Conservation (phyloP, 2,888 invertebrate genomes). For the Trilocha varians region DNA sequence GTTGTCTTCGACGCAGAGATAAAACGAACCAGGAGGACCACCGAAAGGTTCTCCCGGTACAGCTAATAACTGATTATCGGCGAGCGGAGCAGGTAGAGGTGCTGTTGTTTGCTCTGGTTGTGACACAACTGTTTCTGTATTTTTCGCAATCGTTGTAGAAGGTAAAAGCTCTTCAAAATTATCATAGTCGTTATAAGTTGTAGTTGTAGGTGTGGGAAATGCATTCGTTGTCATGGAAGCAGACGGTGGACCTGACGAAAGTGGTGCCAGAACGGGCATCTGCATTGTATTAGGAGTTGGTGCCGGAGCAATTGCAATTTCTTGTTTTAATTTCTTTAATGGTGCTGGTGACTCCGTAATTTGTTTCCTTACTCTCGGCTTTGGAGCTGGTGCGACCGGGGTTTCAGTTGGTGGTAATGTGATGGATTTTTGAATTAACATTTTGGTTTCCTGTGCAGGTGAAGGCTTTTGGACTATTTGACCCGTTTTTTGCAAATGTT, state of each 20-base stretch:
- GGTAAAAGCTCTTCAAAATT: conserved; percentile 63
- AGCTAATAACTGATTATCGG: conserved; percentile 79
- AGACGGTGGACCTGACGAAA: conserved; percentile 26
- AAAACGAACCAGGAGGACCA: conserved; percentile 81
- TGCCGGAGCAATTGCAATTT: conserved; percentile 41
- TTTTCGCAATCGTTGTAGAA: conserved; percentile 56
- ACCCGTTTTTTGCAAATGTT: conserved; percentile 62
- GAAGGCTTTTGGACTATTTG: conserved; percentile 54
- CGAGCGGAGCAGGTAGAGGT: conserved; percentile 37
- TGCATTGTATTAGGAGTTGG: conserved; percentile 15
- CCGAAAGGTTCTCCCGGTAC: conserved; percentile 82
- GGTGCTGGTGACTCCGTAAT: conserved; percentile 34
- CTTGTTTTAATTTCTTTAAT: conserved; percentile 46
- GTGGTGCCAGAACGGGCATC: conserved; percentile 32
- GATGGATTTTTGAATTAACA: conserved; percentile 46
- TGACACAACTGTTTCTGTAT: conserved; percentile 27
- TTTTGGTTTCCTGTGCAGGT: conserved; percentile 41
- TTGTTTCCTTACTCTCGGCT: conserved; percentile 42
- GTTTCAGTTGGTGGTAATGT: conserved; percentile 35
- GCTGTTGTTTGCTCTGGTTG: conserved; percentile 23
- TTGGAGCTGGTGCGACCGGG: conserved; percentile 27
- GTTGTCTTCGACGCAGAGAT: conserved; percentile 81
- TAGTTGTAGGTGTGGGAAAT: conserved; percentile 26
- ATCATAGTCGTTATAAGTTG: conserved; percentile 43
- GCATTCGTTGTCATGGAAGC: conserved; percentile 21